Base-by-base conservation (phyloP, 30 jellyfish, hydroid and myxozoan species). In the Chironex yamaguchii region DNA sequence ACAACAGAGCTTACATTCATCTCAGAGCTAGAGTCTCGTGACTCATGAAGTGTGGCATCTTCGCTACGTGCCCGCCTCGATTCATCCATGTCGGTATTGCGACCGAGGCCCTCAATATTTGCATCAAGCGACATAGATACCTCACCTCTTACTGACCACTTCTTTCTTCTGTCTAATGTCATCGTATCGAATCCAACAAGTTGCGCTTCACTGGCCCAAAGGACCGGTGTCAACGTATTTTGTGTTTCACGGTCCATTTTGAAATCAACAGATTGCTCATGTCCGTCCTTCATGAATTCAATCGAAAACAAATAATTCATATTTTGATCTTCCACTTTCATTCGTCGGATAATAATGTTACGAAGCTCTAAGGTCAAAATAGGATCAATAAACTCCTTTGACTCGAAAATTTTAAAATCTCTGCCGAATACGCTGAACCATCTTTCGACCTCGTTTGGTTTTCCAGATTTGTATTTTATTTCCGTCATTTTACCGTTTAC, bases 131-230 rank as follows among this genome's bases (percentile, higher is more conserved):
- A 42, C 17, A 9, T 17, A 6, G 58, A 42, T 6, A 42, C 58
- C 9, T 42, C 58, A 17, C 17, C 58, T 42, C 17, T 42, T 9
- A 6, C 17, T 6, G 9, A 17, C 9, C 17, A 42, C 58, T 42
- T 42, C 17, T 42, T 42, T 6, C 58, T 9, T 6, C 58, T 9
- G 17, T 42, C 17, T 17, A 42, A 17, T 42, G 58, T 42, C 58
- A 42, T 42, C 9, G 58, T 42, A 9, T 42, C 58, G 17, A 42
- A 42, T 17, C 58, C 58, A 42, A 42, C 13, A 42, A 42, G 58
- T 42, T 42, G 58, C 17, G 58, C 58, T 42, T 42, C 58, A 42
- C 58, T 42, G 58, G 58, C 58, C 58, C 58, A 42, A 42, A 42
- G 58, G 17, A 17, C 58, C 17, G 58, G 58, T 42, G 17, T 42